Evolutionary conservation across 1,140 invertebrate genomes (phyloP).

Genomic region (Drosophila santomea): DNA sequence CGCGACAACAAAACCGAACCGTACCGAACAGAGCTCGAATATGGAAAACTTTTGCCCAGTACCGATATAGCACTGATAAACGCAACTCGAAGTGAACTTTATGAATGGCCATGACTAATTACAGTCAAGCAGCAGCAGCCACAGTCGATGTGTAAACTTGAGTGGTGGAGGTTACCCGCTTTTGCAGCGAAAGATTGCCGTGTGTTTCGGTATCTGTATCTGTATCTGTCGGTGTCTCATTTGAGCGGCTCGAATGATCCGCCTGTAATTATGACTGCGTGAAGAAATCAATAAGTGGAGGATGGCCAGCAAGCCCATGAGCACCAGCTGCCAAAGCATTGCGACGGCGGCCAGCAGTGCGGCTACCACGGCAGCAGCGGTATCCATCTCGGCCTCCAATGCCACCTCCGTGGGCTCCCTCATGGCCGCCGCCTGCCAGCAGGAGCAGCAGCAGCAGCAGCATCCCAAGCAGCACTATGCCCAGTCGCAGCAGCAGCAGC

Average conservation of each 20-base stretch:
- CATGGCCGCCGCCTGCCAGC: conserved; percentile 62
- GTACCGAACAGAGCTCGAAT: conserved; percentile 32
- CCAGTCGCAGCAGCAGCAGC: conserved; percentile 32
- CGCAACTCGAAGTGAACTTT: conserved; percentile 49
- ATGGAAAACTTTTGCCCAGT: conserved; percentile 73
- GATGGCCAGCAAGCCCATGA: conserved; percentile 67
- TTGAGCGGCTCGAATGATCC: conserved; percentile 30
- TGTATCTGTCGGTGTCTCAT: conserved; percentile 47
- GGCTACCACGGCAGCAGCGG: conserved; percentile 62
- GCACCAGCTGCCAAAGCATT: conserved; percentile 82
- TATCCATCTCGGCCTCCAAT: conserved; percentile 69
- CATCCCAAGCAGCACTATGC: conserved; percentile 20
- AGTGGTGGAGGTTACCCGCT: conserved; percentile 7
- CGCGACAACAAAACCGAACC: conserved; percentile 46
- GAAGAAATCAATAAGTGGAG: conserved; percentile 72
- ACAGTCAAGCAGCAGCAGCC: conserved; percentile 25
- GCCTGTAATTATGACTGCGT: conserved; percentile 65
- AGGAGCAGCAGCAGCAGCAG: conserved; percentile 41
- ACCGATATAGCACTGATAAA: conserved; percentile 55
- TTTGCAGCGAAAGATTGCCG: conserved; percentile 1
- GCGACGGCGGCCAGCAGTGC: conserved; percentile 68
- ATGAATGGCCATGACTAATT: conserved; percentile 66
- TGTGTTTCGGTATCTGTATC: conserved; percentile 46
- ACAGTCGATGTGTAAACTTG: conserved; percentile 22
- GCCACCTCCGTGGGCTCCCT: conserved; percentile 73